Conservation (phyloP, 2,888 invertebrate species). For the Drosophila trichaetosa region DNA sequence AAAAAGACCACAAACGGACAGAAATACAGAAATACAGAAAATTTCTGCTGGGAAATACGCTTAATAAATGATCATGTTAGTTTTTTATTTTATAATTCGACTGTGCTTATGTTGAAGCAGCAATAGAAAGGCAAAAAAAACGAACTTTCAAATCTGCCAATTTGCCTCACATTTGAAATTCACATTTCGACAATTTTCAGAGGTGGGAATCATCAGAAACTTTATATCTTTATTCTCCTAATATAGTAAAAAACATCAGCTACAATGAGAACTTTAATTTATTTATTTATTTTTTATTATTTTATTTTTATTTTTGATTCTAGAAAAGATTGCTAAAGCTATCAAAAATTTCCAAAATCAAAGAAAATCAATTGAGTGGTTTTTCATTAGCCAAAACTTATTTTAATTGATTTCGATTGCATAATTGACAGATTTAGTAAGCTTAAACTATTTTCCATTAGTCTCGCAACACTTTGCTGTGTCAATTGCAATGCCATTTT, state of each 20-base stretch:
- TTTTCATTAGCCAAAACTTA: not conserved
- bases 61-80: conserved; percentile 50
- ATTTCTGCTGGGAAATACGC: conserved; percentile 45
- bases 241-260: not conserved
- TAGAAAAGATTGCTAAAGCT: no score
- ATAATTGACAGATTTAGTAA: conserved; percentile 20
- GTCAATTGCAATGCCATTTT: conserved; percentile 49
- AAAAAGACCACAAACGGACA: conserved; percentile 50
- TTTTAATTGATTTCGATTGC: conserved; percentile 11
- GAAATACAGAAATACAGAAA: conserved; percentile 1
- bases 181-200: not conserved
- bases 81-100: conserved; percentile 50
- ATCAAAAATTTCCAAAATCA: not conserved
- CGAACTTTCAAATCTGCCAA: conserved; percentile 63
- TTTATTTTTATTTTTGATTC: no score
- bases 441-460: conserved; percentile 6
- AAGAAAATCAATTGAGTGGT: conserved; percentile 4
- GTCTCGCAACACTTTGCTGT: conserved; percentile 19
- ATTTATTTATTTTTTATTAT: no score
- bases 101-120: conserved; percentile 34
- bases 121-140: conserved; percentile 46
- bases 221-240: not conserved
- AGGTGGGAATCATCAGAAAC: conserved; percentile 15
- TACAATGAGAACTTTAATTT: not conserved
- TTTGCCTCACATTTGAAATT: conserved; percentile 37